Conservation (phyloP, 2,113 vertebrate genomes). For the Xenus cinereus region DNA sequence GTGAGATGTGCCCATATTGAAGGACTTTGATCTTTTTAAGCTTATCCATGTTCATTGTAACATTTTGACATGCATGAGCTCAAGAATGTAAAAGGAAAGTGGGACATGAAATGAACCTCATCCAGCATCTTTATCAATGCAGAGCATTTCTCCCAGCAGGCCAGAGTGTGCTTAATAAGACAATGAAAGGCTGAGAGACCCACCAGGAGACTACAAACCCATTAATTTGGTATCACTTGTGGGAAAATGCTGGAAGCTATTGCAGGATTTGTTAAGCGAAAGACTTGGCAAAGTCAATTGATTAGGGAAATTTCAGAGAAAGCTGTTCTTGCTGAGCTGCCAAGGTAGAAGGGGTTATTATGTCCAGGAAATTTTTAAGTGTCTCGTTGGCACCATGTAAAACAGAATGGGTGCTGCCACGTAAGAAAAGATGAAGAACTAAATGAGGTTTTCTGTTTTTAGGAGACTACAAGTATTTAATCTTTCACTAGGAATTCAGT, state of each 20-base stretch:
- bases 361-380: conserved; percentile 33
- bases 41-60: not conserved
- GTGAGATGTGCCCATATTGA: not conserved
- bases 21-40: conserved; percentile 21
- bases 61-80: conserved; percentile 9
- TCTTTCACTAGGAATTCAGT: not conserved
- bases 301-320: conserved; percentile 71
- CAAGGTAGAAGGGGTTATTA: conserved; percentile 62
- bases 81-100: conserved; percentile 4
- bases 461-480: not conserved
- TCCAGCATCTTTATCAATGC: conserved; percentile 61
- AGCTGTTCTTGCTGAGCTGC: conserved; percentile 40
- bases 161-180: conserved; percentile 45
- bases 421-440: not conserved
- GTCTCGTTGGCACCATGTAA: not conserved
- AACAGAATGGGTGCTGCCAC: not conserved
- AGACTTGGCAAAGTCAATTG: conserved; percentile 67
- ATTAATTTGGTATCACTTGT: conserved; percentile 64
- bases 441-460: not conserved
- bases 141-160: conserved; percentile 36
- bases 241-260: conserved; percentile 63
- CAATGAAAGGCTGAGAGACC: conserved; percentile 44
- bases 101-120: conserved; percentile 49
- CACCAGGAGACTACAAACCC: conserved; percentile 60
- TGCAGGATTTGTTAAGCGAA: conserved; percentile 66